phyloP scores from a whole-genome alignment of 1,140 invertebrate species.

The Tenebrio molitor region DNA sequence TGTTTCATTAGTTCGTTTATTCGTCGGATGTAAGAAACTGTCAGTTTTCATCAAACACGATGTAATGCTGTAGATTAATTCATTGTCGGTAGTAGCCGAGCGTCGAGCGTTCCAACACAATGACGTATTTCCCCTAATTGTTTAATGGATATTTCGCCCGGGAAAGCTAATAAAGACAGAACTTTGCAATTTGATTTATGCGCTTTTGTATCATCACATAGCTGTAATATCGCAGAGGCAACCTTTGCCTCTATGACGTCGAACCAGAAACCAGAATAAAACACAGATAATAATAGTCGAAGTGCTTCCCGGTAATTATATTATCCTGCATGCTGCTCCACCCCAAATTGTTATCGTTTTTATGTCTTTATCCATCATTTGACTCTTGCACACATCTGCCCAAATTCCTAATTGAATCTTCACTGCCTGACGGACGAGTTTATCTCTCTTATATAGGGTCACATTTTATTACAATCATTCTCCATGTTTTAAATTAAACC shows the following conservation, averaged over 20 bases:
- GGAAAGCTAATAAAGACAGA: slow-evolving; percentile 45
- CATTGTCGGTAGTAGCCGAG: slow-evolving; percentile 9
- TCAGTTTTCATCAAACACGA: slow-evolving; percentile 39
- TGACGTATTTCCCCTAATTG: slow-evolving; percentile 45
- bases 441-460: too few relatives aligned
- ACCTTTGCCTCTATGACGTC: slow-evolving; percentile 7
- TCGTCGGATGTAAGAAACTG: slow-evolving; percentile 22
- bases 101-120: slow-evolving; percentile 27
- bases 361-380: slow-evolving; percentile 45
- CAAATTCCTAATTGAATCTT: slow-evolving; percentile 8
- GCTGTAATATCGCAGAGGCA: slow-evolving; percentile 15
- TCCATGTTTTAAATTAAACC: too few relatives aligned
- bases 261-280: slow-evolving; percentile 30
- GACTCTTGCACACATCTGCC: slow-evolving; percentile 29
- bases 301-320: slow-evolving; percentile 33
- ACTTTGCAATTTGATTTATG: slow-evolving; percentile 45
- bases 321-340: background rate
- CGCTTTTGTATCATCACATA: slow-evolving; percentile 43
- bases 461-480: too few relatives aligned
- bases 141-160: slow-evolving; percentile 45
- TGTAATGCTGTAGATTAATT: slow-evolving; percentile 33
- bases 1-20: slow-evolving; percentile 36
- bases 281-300: slow-evolving; percentile 26
- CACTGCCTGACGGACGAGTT: too few relatives aligned
- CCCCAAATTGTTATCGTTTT: slow-evolving; percentile 41